phyloP scores from a whole-genome alignment of 2,797 vertebrate species.

The Ctenopoma kingsleyae region DNA sequence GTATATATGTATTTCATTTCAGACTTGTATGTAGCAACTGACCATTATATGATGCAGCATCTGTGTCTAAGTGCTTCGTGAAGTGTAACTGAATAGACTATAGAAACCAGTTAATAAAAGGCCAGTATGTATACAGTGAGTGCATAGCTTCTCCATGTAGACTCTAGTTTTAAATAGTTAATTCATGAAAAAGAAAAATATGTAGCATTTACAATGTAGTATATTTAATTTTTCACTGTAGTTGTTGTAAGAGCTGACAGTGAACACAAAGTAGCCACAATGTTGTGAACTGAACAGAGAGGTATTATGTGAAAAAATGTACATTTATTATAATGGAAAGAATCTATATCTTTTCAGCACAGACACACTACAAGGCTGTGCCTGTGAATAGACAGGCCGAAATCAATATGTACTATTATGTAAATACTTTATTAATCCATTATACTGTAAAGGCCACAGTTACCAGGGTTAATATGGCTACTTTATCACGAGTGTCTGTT shows the following conservation, averaged over 20 bases:
- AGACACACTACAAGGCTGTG: not conserved
- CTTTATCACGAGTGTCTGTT: slow-evolving; percentile 1
- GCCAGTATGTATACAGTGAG: not conserved
- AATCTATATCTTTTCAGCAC: not conserved
- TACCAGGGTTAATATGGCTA: not conserved
- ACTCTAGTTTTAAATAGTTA: not conserved
- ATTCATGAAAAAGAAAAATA: not conserved
- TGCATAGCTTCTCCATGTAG: not conserved
- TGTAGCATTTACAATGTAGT: not conserved
- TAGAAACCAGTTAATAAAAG: not conserved
- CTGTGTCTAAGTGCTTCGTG: not conserved
- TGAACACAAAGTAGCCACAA: not conserved
- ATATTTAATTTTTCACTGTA: not conserved
- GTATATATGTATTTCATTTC: slow-evolving; percentile 2
- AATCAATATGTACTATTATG: not conserved
- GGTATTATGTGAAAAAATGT: not conserved
- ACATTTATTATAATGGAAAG: not conserved
- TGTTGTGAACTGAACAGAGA: not conserved
- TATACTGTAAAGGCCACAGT: not conserved
- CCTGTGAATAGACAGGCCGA: slow-evolving; percentile 10
- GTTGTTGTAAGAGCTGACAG: not conserved
- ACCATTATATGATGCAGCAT: not conserved
- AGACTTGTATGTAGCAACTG: not conserved
- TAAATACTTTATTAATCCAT: not conserved
- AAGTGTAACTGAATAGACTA: not conserved